Evolutionary conservation across 2,888 invertebrate species (phyloP).

Genomic region (Pterostichus niger): DNA sequence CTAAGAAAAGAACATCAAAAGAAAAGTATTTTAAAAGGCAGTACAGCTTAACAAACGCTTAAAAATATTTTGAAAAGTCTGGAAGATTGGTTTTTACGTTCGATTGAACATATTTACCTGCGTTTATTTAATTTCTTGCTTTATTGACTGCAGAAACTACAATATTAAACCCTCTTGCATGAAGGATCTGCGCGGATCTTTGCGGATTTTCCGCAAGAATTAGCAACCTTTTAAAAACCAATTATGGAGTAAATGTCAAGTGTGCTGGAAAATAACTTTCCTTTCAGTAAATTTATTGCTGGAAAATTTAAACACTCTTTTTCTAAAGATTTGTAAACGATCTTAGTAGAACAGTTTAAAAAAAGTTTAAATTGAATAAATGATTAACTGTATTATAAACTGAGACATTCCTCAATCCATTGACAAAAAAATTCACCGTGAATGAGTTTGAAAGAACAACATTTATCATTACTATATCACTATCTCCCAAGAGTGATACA

Average conservation of each 20-base stretch:
- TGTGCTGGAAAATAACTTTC: conserved; percentile 42
- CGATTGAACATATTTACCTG: conserved; percentile 49
- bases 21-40: conserved; percentile 43
- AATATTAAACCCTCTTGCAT: conserved; percentile 37
- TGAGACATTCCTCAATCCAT: conserved; percentile 19
- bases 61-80: conserved; percentile 58
- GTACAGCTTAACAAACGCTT: conserved; percentile 48
- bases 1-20: conserved; percentile 22
- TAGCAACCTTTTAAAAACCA: conserved; percentile 61
- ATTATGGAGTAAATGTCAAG: conserved; percentile 56
- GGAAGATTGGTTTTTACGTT: conserved; percentile 55
- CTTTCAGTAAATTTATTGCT: conserved; percentile 38
- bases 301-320: conserved; percentile 7
- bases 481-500: conserved; percentile 14
- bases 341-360: not conserved
- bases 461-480: conserved; percentile 45
- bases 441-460: not conserved
- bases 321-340: not conserved
- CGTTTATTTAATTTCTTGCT: conserved; percentile 52
- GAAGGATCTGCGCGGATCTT: conserved; percentile 1
- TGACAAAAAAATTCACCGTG: not conserved
- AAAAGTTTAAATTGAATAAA: not conserved
- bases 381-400: not conserved
- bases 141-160: conserved; percentile 30
- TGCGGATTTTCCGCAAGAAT: conserved; percentile 40